phyloP scores from a whole-genome alignment of 2,113 vertebrate genomes.

The Eurystomus gularis region DNA sequence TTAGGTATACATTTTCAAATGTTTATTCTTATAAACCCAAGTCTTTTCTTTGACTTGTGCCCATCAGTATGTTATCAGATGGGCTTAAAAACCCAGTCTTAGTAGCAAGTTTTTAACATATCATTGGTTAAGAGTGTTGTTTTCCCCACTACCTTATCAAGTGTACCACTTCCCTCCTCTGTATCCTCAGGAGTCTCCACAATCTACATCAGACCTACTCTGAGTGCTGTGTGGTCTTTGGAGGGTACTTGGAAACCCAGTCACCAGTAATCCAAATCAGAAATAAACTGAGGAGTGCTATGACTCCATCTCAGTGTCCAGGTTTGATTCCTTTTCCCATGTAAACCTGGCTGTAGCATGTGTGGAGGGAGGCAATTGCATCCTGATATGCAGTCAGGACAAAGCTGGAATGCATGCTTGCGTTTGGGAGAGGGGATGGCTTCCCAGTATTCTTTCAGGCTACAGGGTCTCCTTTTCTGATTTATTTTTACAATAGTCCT shows the following conservation, averaged over 20 bases:
- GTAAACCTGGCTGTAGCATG: neutral
- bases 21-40: neutral
- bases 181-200: neutral
- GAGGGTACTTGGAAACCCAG: neutral
- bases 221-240: neutral
- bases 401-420: neutral
- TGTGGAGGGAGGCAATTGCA: neutral
- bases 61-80: neutral
- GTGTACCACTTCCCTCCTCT: neutral
- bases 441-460: neutral
- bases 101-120: neutral
- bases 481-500: neutral
- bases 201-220: neutral
- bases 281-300: neutral
- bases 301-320: neutral
- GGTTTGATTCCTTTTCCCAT: neutral
- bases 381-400: neutral
- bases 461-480: neutral
- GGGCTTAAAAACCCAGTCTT: neutral
- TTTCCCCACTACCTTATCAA: neutral
- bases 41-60: neutral
- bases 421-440: neutral
- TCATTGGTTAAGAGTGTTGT: neutral
- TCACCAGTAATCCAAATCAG: neutral
- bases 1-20: neutral